Conservation (phyloP, 2,888 invertebrate species). For the Nowickia ferox region DNA sequence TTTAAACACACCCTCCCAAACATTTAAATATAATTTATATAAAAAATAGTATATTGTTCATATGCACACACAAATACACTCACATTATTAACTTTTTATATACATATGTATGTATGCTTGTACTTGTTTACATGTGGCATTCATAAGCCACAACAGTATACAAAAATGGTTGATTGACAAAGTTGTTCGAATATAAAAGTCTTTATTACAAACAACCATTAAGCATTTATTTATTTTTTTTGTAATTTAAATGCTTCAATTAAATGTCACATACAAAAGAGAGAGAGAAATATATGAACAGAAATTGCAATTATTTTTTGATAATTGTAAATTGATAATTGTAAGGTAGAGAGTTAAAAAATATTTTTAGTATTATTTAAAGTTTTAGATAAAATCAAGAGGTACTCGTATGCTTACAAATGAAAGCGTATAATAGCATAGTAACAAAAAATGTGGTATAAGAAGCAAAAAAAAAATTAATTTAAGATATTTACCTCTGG, state of each 20-base stretch:
- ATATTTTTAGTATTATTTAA: neutral
- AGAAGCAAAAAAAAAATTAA: too few species aligned
- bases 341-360: neutral
- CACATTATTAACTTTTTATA: conserved; percentile 14
- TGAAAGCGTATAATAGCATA: too few species aligned
- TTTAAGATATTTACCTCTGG: too few species aligned
- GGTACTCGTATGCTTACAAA: too few species aligned
- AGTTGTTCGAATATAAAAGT: conserved; percentile 21
- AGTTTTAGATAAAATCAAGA: too few species aligned
- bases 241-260: conserved; percentile 29
- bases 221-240: neutral
- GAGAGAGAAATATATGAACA: neutral
- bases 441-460: too few species aligned
- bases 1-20: neutral
- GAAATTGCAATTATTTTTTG: too few species aligned
- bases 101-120: neutral
- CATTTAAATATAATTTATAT: neutral
- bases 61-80: neutral
- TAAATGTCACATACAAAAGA: conserved; percentile 28
- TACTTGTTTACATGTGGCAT: neutral
- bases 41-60: neutral
- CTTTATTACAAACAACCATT: conserved; percentile 31
- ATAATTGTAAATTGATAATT: neutral
- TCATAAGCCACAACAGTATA: conserved; percentile 8
- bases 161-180: conserved; percentile 46